Evolutionary conservation across 2,888 invertebrate genomes (phyloP).

Genomic region (Dolichomitus sp.): DNA sequence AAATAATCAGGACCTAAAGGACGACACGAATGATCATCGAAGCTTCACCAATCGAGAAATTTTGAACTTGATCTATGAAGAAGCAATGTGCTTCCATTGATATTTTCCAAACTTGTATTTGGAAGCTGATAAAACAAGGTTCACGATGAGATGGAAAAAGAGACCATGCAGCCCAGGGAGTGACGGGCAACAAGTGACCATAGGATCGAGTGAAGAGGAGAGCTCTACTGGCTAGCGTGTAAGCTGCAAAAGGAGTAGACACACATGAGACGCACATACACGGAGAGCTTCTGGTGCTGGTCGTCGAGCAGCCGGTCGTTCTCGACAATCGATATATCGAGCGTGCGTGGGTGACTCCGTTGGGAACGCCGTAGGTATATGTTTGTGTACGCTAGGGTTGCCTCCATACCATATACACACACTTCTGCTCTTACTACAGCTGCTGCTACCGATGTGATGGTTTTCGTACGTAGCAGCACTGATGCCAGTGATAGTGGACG

Average conservation of each 20-base stretch:
- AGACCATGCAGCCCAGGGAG: conserved; percentile 72
- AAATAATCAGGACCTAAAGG: neutral
- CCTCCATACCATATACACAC: neutral
- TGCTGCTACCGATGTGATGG: conserved; percentile 22
- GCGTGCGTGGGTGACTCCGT: conserved; percentile 72
- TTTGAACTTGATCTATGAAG: neutral
- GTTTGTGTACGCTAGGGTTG: conserved; percentile 49
- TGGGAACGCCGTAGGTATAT: conserved; percentile 39
- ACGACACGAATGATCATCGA: no score
- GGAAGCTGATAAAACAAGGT: conserved; percentile 4
- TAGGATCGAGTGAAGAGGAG: conserved; percentile 55
- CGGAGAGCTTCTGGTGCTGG: conserved; percentile 69
- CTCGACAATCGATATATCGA: conserved; percentile 83
- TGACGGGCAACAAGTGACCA: conserved; percentile 80
- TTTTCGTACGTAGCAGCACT: conserved; percentile 42
- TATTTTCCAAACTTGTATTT: neutral
- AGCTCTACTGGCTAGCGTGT: conserved; percentile 54
- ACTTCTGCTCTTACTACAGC: conserved; percentile 45
- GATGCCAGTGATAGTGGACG: conserved; percentile 56
- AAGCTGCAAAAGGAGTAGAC: conserved; percentile 29
- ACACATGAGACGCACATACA: conserved; percentile 52
- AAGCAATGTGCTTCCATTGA: neutral
- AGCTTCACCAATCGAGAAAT: neutral
- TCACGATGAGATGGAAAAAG: conserved; percentile 73
- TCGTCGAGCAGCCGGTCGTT: conserved; percentile 80